Evolutionary conservation across 2,113 vertebrate genomes (phyloP), one percentile per base, ranked within the genome.

Genomic region (Nibea coibor): DNA sequence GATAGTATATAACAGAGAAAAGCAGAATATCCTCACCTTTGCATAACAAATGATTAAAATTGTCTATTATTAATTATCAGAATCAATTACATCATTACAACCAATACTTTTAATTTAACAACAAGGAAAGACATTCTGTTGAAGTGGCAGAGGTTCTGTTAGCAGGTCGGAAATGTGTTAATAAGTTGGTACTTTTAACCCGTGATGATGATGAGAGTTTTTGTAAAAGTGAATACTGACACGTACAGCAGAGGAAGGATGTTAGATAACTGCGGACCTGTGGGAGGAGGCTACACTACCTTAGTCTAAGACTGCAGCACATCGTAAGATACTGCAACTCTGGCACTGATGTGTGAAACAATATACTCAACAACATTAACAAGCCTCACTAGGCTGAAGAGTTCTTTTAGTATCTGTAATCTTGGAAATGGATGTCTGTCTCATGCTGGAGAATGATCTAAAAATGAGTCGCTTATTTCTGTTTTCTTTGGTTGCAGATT

Each of bases 361-460:
- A 71, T 65, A 88, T 47, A 87, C 61, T 72, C 64, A 89, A 59
- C 63, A 90, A 59, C 26, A 20, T 45, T 39, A n/a, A 75, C 80
- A 79, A 82, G 81, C 80, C 86, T 43, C 84, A 82, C 64, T 69
- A 35, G 61, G 81, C 63, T 72, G 45, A 94, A 94, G 92, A 93
- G 92, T 89, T 93, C 90, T 92, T 81, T 35, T 35, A 8, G 6
- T 35, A 35, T 35, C 31, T 7, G 31, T 35, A 35, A 35, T 35
- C 31, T 35, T 35, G 31, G 31, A 7, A 9, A 39, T 39, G 7
- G 31, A 35, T 31, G 31, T 31, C 35, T 35, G 35, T 35, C 35
- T 35, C 8, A 9, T 39, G 35, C 8, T 9, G 8, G 35, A 39
- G 8, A 39, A 39, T 8, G 8, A 39, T 39, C 8, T 39, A 2